Percentiles rank a stretch among this genome's conserved stretches.
Conservation (phyloP, 2,113 vertebrate genomes). For the Chloebia gouldiae region DNA sequence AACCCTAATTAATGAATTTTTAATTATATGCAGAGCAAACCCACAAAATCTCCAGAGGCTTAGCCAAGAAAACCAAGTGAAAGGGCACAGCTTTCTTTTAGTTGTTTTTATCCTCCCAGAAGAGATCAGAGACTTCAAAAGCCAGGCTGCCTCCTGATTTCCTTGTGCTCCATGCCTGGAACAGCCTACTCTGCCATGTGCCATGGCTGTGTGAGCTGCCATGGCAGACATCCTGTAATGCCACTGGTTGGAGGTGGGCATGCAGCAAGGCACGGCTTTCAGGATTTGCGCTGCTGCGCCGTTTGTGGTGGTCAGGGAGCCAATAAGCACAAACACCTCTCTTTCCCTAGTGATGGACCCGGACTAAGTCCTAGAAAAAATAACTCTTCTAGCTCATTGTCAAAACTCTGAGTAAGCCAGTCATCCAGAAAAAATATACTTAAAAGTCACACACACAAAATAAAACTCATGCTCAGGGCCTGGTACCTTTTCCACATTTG, state of each 20-base stretch:
- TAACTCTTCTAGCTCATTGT: not conserved
- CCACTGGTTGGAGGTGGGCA: not conserved
- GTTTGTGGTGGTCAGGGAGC: not conserved
- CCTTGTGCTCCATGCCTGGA: not conserved
- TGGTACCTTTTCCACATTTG: not conserved
- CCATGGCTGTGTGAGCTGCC: not conserved
- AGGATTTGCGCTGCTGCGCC: fast-evolving
- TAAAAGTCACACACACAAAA: not conserved
- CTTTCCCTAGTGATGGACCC: not conserved
- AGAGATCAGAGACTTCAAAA: not conserved
- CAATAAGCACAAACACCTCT: not conserved
- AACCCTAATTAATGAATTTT: slow-evolving; percentile 50
- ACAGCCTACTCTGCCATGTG: not conserved
- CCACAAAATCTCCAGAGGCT: slow-evolving; percentile 18
- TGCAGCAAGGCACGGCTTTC: not conserved
- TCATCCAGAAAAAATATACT: not conserved
- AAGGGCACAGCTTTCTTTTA: slow-evolving; percentile 2
- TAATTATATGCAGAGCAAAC: slow-evolving; percentile 21
- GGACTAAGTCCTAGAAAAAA: not conserved
- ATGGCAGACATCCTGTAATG: not conserved
- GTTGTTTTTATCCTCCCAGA: not conserved
- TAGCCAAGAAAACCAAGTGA: not conserved
- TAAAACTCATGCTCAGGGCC: not conserved
- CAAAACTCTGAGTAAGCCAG: not conserved
- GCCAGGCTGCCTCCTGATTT: not conserved